A percentile compares a stretch with the other conserved stretches of the same genome.
phyloP scores from a whole-genome alignment of 2,113 vertebrate genomes.

The Hippocampus mohnikei region DNA sequence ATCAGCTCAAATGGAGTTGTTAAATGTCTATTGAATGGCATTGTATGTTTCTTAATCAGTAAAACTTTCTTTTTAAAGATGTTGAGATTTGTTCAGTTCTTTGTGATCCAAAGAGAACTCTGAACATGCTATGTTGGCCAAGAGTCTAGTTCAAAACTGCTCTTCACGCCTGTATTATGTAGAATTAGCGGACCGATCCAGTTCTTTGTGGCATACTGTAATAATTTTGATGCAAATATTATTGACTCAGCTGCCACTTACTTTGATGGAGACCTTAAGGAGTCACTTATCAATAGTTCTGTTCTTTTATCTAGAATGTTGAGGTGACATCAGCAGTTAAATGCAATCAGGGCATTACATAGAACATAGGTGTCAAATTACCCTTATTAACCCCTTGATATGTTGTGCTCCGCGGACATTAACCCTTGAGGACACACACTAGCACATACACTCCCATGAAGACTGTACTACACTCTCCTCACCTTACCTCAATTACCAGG shows the following conservation, averaged over 20 bases:
- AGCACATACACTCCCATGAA: background rate
- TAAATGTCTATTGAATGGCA: no score
- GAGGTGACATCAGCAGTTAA: background rate
- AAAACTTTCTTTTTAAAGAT: no score
- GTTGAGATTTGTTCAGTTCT: no score
- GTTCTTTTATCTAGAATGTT: slow-evolving; percentile 3
- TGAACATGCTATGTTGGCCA: no score
- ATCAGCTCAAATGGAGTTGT: no score
- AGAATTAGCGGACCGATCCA: background rate
- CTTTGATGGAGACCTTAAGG: slow-evolving; percentile 10
- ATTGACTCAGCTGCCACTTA: background rate
- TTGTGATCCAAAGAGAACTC: no score
- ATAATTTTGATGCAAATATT: slow-evolving; percentile 1
- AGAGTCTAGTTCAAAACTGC: background rate
- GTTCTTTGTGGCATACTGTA: background rate
- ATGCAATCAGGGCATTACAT: background rate
- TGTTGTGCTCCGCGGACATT: background rate
- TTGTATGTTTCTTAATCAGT: no score
- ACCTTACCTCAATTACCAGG: slow-evolving; percentile 39
- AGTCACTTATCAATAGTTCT: slow-evolving; percentile 11
- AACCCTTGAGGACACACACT: background rate
- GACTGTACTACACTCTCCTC: slow-evolving; percentile 10
- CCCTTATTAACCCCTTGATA: slow-evolving; percentile 20
- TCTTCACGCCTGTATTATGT: background rate
- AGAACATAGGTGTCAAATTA: slow-evolving; percentile 8